These are phyloP conservation scores for Hydropsyche betteni DNA, from an alignment of 2,888 invertebrate genomes.

Conservation along the genomic window DNA sequence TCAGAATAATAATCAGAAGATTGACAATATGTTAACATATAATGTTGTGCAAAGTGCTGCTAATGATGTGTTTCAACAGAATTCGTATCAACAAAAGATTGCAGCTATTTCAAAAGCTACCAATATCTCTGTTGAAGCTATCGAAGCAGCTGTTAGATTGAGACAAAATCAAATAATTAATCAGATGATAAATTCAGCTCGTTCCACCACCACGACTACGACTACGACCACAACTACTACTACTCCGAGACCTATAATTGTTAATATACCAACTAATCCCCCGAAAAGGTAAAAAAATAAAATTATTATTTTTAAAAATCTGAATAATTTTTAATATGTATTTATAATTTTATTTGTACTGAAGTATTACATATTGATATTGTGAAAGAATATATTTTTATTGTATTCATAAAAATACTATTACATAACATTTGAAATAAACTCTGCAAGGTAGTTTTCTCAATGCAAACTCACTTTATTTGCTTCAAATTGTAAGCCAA, in stretches of 20 bases:
- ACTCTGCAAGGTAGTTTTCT: too few relatives aligned
- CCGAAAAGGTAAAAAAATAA: constrained; percentile 54
- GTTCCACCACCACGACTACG: constrained; percentile 63
- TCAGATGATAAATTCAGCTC: constrained; percentile 65
- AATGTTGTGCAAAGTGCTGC: constrained; percentile 41
- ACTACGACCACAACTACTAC: constrained; percentile 59
- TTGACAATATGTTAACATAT: constrained; percentile 57
- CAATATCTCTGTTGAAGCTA: constrained; percentile 80
- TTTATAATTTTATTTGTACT: too few relatives aligned
- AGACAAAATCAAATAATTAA: constrained; percentile 75
- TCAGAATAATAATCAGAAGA: constrained; percentile 60
- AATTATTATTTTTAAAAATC: too few relatives aligned
- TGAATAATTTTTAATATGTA: not conserved
- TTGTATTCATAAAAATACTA: too few relatives aligned
- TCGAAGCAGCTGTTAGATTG: constrained; percentile 77
- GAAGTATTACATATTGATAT: too few relatives aligned
- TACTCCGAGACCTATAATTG: constrained; percentile 56
- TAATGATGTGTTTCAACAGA: constrained; percentile 55
- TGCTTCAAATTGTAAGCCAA: too few relatives aligned
- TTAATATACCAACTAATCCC: constrained; percentile 56
- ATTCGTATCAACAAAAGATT: constrained; percentile 60
- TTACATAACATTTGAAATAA: too few relatives aligned
- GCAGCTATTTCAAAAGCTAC: constrained; percentile 72
- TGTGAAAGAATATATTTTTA: too few relatives aligned
- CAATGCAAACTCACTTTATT: too few relatives aligned